These are phyloP conservation scores for Tiphia femorata DNA, from an alignment of 2,888 invertebrate genomes.

Conservation along the genomic window DNA sequence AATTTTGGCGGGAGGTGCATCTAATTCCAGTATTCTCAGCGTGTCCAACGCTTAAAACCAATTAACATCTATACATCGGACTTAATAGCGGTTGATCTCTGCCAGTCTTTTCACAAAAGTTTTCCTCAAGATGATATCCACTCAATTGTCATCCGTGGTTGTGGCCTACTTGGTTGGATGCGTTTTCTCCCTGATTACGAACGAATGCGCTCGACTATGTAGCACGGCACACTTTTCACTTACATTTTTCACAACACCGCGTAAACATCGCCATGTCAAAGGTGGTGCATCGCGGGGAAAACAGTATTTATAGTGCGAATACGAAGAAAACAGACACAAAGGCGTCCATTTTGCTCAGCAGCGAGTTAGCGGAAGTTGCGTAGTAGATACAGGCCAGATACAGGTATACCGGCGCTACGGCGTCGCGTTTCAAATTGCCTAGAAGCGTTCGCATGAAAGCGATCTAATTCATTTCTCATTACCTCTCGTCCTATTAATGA, in stretches of 20 bases:
- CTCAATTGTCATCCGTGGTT: conserved; percentile 66
- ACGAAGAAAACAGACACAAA: conserved; percentile 69
- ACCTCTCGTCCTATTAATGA: not conserved
- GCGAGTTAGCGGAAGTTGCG: conserved; percentile 67
- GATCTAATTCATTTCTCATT: conserved; percentile 7
- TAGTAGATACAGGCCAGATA: conserved; percentile 59
- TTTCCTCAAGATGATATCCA: conserved; percentile 46
- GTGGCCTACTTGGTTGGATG: conserved; percentile 66
- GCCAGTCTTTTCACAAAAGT: conserved; percentile 23
- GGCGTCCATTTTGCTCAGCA: conserved; percentile 69
- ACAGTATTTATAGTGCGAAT: conserved; percentile 65
- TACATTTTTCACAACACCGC: conserved; percentile 44
- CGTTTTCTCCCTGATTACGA: conserved; percentile 45
- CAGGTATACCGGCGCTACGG: conserved; percentile 49
- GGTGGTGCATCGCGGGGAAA: conserved; percentile 52
- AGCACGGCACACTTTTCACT: conserved; percentile 45
- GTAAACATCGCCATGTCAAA: conserved; percentile 56
- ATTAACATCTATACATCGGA: conserved; percentile 14
- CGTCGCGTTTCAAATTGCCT: conserved; percentile 45
- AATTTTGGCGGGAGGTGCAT: conserved; percentile 47
- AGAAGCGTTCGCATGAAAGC: conserved; percentile 32
- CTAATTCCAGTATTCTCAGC: conserved; percentile 19
- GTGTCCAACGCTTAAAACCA: conserved; percentile 6
- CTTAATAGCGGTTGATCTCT: conserved; percentile 16
- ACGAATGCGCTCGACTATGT: conserved; percentile 28